A percentile compares a stretch with the other conserved stretches of the same genome.
Evolutionary conservation across 2,113 vertebrate species (phyloP).

Genomic region (Dromas ardeola): DNA sequence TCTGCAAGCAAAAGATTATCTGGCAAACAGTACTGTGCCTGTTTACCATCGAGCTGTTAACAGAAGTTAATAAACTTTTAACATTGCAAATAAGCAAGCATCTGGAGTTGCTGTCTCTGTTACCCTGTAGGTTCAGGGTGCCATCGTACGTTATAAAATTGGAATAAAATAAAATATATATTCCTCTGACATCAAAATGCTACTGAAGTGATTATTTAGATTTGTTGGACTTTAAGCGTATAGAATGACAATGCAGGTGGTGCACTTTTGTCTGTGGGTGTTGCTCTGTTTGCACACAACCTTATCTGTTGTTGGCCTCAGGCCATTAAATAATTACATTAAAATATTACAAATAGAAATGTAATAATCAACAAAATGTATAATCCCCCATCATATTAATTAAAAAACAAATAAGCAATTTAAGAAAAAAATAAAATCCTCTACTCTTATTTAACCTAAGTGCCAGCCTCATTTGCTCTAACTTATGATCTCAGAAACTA

Average conservation of each 20-base stretch:
- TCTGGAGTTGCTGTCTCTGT: not conserved
- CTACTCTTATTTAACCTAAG: not conserved
- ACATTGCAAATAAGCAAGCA: not conserved
- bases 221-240: not conserved
- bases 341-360: not conserved
- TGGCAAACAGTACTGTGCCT: not conserved
- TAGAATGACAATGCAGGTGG: not conserved
- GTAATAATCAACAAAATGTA: not conserved
- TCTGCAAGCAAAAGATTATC: not conserved
- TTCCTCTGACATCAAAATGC: not conserved
- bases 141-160: not conserved
- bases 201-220: not conserved
- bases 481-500: not conserved
- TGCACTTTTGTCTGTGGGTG: not conserved
- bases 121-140: not conserved
- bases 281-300: not conserved
- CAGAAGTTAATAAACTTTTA: slow-evolving; percentile 22
- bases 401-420: not conserved
- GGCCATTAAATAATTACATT: not conserved
- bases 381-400: not conserved
- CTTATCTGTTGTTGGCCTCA: not conserved
- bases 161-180: not conserved
- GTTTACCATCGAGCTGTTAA: not conserved
- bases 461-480: not conserved
- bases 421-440: not conserved